phyloP scores from a whole-genome alignment of 2,113 vertebrate genomes.

The Andinoacara biseriatus region DNA sequence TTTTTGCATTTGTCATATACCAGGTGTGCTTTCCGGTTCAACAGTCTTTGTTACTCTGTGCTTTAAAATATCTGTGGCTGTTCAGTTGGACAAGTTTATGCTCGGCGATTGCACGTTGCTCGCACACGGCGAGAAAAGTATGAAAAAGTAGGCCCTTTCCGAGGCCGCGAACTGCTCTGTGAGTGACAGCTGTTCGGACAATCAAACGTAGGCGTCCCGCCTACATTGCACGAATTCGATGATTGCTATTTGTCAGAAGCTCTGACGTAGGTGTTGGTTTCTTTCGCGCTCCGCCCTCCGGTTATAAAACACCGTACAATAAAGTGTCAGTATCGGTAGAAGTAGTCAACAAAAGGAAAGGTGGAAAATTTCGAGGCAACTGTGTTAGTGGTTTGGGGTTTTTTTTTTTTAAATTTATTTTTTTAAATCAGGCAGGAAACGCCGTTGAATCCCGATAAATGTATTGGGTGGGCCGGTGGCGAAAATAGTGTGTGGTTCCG shows the following conservation, averaged over 20 bases:
- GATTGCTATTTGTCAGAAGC: conserved; percentile 1
- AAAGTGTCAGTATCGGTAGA: conserved; percentile 27
- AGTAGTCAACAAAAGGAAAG: conserved; percentile 10
- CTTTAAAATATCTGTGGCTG: background rate
- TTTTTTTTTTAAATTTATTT: fast-evolving
- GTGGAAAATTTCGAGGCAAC: fast-evolving
- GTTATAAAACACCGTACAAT: conserved; percentile 75
- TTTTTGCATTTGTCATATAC: fast-evolving
- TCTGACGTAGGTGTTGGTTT: background rate
- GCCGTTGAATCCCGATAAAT: background rate
- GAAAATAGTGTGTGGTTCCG: background rate
- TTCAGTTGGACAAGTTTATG: conserved; percentile 55
- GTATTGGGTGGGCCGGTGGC: background rate
- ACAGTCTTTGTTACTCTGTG: background rate
- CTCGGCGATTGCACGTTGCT: conserved; percentile 54
- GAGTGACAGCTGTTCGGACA: conserved; percentile 61
- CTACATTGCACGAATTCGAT: background rate
- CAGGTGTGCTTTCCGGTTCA: fast-evolving
- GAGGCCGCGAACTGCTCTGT: conserved; percentile 58
- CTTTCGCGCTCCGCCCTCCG: conserved; percentile 46
- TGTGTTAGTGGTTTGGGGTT: fast-evolving
- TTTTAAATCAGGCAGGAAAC: background rate
- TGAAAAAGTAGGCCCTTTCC: conserved; percentile 70
- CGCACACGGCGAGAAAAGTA: conserved; percentile 55
- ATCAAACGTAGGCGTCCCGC: conserved; percentile 19